Conservation (phyloP, 2,888 invertebrate species). For the Drosophila bunnanda region DNA sequence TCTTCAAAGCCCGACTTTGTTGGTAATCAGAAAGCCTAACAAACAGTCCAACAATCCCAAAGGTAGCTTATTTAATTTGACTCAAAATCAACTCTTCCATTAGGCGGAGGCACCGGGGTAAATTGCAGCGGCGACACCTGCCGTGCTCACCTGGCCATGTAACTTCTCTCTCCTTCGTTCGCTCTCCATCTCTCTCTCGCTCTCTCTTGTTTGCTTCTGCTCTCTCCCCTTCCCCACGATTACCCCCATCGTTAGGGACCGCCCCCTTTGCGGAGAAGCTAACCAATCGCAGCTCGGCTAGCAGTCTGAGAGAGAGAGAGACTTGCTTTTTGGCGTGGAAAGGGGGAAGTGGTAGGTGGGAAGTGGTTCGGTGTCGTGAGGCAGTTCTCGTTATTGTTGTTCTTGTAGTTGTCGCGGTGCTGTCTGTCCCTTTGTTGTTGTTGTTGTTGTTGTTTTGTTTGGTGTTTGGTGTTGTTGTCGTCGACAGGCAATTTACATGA, state of each 20-base stretch:
- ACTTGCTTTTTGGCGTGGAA: conserved; percentile 12
- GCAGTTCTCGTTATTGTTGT: conserved; percentile 24
- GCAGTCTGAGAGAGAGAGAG: neutral
- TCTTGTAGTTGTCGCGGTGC: conserved; percentile 58
- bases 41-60: conserved; percentile 39
- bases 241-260: conserved; percentile 17
- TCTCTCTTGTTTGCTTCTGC: neutral
- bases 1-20: neutral
- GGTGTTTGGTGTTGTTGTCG: conserved; percentile 70
- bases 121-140: conserved; percentile 72
- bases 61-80: conserved; percentile 51
- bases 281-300: conserved; percentile 22
- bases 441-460: conserved; percentile 22
- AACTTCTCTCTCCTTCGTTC: conserved; percentile 2
- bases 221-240: neutral
- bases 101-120: conserved; percentile 39
- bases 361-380: conserved; percentile 31
- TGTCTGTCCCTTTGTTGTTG: conserved; percentile 51
- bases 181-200: neutral
- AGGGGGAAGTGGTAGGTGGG: conserved; percentile 10
- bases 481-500: conserved; percentile 78
- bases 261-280: conserved; percentile 10
- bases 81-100: conserved; percentile 43
- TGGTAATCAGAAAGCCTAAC: conserved; percentile 40
- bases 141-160: conserved; percentile 29